Percentiles rank a stretch among this genome's conserved stretches.
phyloP scores from a whole-genome alignment of 92 coral and sea anemone species.

The Hydrozoanthus gracilis region DNA sequence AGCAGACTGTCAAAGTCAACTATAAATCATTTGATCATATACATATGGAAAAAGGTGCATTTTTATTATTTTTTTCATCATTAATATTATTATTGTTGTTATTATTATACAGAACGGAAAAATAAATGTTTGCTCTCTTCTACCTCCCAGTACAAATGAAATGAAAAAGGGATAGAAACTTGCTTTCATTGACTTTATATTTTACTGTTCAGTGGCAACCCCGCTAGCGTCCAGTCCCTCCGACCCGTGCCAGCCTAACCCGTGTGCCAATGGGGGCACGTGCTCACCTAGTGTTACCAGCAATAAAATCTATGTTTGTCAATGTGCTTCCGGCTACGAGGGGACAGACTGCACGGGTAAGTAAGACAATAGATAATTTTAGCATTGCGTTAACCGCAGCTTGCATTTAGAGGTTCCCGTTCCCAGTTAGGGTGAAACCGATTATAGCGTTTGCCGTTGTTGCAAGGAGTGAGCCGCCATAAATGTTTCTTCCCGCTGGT shows the following conservation, averaged over 20 bases:
- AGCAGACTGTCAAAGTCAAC: too few relatives aligned
- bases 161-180: too few relatives aligned
- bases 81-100: too few relatives aligned
- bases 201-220: neutral
- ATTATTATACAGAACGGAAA: too few relatives aligned
- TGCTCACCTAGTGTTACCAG: constrained; percentile 45
- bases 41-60: too few relatives aligned
- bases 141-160: too few relatives aligned
- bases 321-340: constrained; percentile 1
- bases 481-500: too few relatives aligned
- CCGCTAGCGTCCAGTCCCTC: constrained; percentile 47
- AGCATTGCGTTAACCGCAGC: neutral
- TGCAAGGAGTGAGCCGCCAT: neutral
- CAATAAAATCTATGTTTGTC: neutral
- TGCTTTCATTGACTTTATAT: too few relatives aligned
- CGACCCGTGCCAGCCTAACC: constrained; percentile 89
- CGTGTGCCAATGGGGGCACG: constrained; percentile 86
- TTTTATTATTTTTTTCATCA: too few relatives aligned
- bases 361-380: neutral
- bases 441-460: neutral
- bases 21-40: too few relatives aligned
- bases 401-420: neutral
- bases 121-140: too few relatives aligned
- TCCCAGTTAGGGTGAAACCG: neutral
- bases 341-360: neutral